A percentile compares a stretch with the other conserved stretches of the same genome.
Evolutionary conservation across 1,140 invertebrate species (phyloP).

Genomic region (Lordiphosa mommai): DNA sequence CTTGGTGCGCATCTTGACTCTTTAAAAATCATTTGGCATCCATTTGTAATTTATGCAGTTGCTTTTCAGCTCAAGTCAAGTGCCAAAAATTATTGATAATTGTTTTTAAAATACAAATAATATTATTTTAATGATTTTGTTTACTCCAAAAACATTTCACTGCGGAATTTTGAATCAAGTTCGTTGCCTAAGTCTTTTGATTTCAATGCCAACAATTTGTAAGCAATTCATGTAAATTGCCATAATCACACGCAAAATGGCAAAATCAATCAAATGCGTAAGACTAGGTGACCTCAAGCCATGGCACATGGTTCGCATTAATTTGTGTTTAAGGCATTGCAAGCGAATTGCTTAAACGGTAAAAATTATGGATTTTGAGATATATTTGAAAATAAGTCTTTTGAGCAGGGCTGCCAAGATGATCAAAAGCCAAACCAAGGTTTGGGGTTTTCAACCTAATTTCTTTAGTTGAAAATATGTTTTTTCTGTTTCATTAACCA

Average conservation of each 20-base stretch:
- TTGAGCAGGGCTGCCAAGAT: too few species aligned
- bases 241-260: conserved; percentile 31
- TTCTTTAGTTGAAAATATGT: too few species aligned
- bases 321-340: background rate
- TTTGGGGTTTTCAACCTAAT: too few species aligned
- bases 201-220: conserved; percentile 40
- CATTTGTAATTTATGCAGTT: conserved; percentile 48
- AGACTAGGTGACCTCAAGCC: conserved; percentile 3
- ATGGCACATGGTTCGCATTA: conserved; percentile 1
- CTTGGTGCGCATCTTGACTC: conserved; percentile 70
- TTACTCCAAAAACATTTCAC: background rate
- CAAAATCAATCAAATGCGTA: conserved; percentile 26
- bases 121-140: conserved; percentile 36
- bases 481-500: too few species aligned
- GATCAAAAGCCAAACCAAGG: too few species aligned
- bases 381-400: too few species aligned
- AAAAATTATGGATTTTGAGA: conserved; percentile 17
- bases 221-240: conserved; percentile 40
- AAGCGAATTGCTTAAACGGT: background rate
- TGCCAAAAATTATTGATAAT: conserved; percentile 39
- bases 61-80: conserved; percentile 6
- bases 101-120: conserved; percentile 29
- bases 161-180: conserved; percentile 30
- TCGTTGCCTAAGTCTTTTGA: conserved; percentile 62
- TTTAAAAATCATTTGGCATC: conserved; percentile 28